Base-by-base conservation (phyloP, 2,113 vertebrate genomes). In the Illadopsis cleaveri region DNA sequence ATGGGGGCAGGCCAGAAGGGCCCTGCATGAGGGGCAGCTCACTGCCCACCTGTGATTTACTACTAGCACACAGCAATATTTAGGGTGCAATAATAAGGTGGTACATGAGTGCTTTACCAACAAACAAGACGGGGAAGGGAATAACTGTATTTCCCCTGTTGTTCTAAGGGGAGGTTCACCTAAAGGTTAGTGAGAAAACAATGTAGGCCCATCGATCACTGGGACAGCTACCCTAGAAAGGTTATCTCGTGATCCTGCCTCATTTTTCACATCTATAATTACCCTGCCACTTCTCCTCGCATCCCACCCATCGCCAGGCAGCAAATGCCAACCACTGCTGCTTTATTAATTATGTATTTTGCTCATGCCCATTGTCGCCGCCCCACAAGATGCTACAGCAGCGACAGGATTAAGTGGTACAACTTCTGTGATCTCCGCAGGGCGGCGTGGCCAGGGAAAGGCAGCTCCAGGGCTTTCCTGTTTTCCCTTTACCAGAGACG, bases 181-280 rank as follows among this genome's bases (percentile, higher is more conserved):
- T 88, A 96, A 91, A 98, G 97, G 97, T 98, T 97, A 97, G 97
- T 4, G 35, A 84, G 90, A 97, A 97, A 97, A 98, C 96, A 97
- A 98, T 93, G 94, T 51, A 28, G 95, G 80, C 95, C 94, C 95
- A 94, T 97, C 91, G 33, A 97, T 97, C 97, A 97, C 14, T 28
- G 33, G 89, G 92, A 97, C 95, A 94, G 97, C 91, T 96, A 94
- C 90, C 90, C 97, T 88, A 83, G 82, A 97, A 95, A 96, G 97
- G 96, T 96, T 96, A 94, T 94, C 4, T 15, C 25, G 20, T 11
- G 40, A 56, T 84, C 86, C 83, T 51, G 95, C 93, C 85, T 96
- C 93, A 89, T 96, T 97, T 97, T 97, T 98, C 97, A 97, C 60
- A 89, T 91, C 98, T 97, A 62, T 94, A 98, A 96, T 96, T 94